Base-by-base conservation (phyloP, 2,113 vertebrate genomes). In the Osmerus mordax region DNA sequence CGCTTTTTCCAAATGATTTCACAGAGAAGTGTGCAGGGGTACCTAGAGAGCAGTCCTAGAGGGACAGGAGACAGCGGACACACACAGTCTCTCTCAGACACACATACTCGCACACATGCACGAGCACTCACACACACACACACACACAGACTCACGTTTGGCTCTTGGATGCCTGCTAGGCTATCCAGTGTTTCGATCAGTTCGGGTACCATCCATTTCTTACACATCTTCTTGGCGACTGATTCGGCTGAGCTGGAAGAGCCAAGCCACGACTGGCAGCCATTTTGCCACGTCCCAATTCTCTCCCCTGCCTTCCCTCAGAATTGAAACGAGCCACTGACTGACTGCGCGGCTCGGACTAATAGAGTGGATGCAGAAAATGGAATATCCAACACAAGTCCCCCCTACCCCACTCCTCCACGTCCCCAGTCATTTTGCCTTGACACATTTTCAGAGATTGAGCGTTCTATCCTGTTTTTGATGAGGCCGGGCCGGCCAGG, bases 1-100 rank as follows among this genome's bases (percentile, higher is more conserved):
- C 94, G 92, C 94, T 95, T 95, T 95, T 94, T 94, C 92, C 88
- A 94, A 92, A 94, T 93, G 87, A 93, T 95, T 94, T 94, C 92
- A 91, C 88, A 91, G 89, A 88, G 87, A 91, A 89, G 86, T 82
- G 81, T 54, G 41, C 74, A 60, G 69, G 76, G 79, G 82, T 79
- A 85, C 75, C 76, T 25, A 71, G 66, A 62, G 56, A 73, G 32
- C 52, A 16, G 59, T 41, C 72, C 36, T 36, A 54, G 73, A 81
- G 84, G 87, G 80, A 52, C 47, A 83, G 78, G 66, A 73, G 77
- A 78, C 67, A 32, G 29, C 32, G 29, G 61, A 18, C 18, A 76
- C 62, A 58, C 74, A 55, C 65, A 12, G 47, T 61, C 36, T 32
- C 11, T 59, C 15, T 25, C 15, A 56, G n/a, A 28, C 65, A 28